Evolutionary conservation across 2,888 invertebrate species (phyloP), one percentile per base, ranked within the genome.

Genomic region (Sinopyrophorus schimmeli): DNA sequence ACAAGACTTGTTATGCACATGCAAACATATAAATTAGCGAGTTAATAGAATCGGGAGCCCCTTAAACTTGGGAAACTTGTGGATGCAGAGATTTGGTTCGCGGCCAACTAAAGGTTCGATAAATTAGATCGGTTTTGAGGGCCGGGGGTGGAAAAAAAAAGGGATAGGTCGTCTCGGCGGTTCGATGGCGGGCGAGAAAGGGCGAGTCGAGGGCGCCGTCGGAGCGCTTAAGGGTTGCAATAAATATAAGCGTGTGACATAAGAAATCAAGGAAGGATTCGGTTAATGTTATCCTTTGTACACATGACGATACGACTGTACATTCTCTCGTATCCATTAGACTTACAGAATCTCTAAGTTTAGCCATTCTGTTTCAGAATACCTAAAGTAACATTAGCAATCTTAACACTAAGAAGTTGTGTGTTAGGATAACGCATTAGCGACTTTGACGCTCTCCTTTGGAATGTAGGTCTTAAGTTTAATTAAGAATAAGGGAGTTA

Each of bases 331-430:
- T 62, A 63, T 67, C 69, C 69, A 69, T 69, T 70, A 70, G 67
- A 59, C 58, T 58, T 67, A 66, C 66, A 65, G 67, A 68, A 69
- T 68, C 68, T 68, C 68, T 67, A 70, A 71, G 69, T 71, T 72
- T 71, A 72, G 66, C 69, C 69, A 72, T 72, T 72, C 72, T 65
- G 70, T 72, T 72, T 72, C 66, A 68, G 70, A 70, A 70, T 71
- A 68, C 65, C 69, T 67, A 68, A 70, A 67, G 67, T 64, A 66
- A 67, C 69, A 68, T 68, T 69, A 71, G 68, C 62, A 63, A 65
- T 64, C 65, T 62, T 64, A 62, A 65, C 61, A 61, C 63, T 64
- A 58, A 58, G 61, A 63, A 64, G 64, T 64, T 65, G 64, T 63
- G 58, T 66, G 63, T 67, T 64, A 65, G 62, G 61, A 63, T 62